phyloP scores from a whole-genome alignment of 1,140 invertebrate species.

The Tachypleus tridentatus region DNA sequence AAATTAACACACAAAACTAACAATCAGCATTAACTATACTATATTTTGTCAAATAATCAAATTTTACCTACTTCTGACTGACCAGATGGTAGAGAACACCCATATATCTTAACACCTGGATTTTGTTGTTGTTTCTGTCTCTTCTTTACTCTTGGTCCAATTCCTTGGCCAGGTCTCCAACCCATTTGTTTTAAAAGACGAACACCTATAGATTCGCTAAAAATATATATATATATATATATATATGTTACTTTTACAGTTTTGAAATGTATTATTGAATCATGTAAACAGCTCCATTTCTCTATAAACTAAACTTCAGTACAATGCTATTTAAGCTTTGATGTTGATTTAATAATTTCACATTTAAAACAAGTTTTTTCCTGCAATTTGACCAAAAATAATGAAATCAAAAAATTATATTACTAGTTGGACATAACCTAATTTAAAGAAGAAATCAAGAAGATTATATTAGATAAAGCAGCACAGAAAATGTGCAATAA shows the following conservation, averaged over 20 bases:
- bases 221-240: background rate
- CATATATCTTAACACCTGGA: constrained; percentile 44
- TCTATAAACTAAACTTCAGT: constrained; percentile 2
- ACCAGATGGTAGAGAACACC: constrained; percentile 48
- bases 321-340: constrained; percentile 4
- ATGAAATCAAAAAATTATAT: too few species aligned
- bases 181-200: constrained; percentile 61
- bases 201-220: constrained; percentile 73
- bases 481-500: too few species aligned
- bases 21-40: background rate
- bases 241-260: too few species aligned
- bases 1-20: too few species aligned
- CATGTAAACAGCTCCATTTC: constrained; percentile 2
- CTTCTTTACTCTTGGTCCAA: constrained; percentile 57
- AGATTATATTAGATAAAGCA: too few species aligned
- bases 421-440: too few species aligned
- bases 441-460: too few species aligned
- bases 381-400: too few species aligned
- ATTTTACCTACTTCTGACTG: constrained; percentile 14
- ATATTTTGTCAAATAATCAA: constrained; percentile 13
- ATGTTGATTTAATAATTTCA: too few species aligned
- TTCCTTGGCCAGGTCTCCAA: constrained; percentile 80
- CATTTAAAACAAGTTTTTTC: too few species aligned
- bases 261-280: background rate
- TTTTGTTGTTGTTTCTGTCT: constrained; percentile 29